These are phyloP conservation scores for Drosophila serrata DNA, from an alignment of 1,140 invertebrate species.

Conservation along the genomic window DNA sequence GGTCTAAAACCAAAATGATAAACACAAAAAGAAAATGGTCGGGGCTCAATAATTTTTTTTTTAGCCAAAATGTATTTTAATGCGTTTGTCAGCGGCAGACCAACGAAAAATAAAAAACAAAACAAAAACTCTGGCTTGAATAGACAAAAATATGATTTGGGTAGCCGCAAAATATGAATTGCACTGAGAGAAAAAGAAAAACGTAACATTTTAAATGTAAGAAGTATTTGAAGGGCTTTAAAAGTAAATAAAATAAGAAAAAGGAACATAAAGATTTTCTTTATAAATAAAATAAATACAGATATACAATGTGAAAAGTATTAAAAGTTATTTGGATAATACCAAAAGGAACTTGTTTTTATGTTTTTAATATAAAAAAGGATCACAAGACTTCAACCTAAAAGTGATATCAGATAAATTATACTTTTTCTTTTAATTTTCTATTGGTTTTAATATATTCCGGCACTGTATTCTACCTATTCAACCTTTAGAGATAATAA, in stretches of 20 bases:
- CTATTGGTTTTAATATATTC: background rate
- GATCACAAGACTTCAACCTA: no score
- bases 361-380: background rate
- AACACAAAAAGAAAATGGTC: constrained; percentile 24
- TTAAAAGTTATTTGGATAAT: no score
- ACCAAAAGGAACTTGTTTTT: background rate
- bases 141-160: constrained; percentile 57
- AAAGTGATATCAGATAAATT: no score
- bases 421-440: background rate
- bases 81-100: constrained; percentile 61
- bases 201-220: background rate
- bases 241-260: no score
- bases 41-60: constrained; percentile 42
- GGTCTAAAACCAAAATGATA: constrained; percentile 33
- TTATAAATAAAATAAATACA: no score
- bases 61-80: constrained; percentile 68
- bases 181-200: constrained; percentile 6
- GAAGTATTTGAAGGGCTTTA: no score
- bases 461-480: no score
- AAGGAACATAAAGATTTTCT: no score
- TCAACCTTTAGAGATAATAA: background rate
- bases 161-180: constrained; percentile 34
- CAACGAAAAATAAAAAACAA: constrained; percentile 6
- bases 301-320: no score
- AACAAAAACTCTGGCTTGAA: constrained; percentile 22